Percentiles rank a stretch among this genome's conserved stretches.
phyloP scores from a whole-genome alignment of 2,888 invertebrate species.

The Leptopilina drosophilae region DNA sequence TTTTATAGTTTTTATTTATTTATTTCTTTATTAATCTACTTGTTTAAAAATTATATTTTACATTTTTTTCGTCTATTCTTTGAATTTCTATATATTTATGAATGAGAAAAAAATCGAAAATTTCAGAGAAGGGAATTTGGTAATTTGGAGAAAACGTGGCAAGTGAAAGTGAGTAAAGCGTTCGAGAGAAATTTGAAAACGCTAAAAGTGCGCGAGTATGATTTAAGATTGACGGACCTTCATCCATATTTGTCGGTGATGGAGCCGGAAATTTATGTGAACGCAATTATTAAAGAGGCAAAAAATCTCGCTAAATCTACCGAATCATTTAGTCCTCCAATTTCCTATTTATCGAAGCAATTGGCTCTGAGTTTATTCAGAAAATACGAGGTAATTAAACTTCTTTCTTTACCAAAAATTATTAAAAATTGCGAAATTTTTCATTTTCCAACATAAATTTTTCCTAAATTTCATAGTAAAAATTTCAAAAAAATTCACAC shows the following conservation, averaged over 20 bases:
- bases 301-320: slow-evolving; percentile 86
- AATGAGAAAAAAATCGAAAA: neutral
- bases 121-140: slow-evolving; percentile 81
- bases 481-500: too few relatives aligned
- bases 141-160: slow-evolving; percentile 84
- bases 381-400: slow-evolving; percentile 65
- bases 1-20: too few relatives aligned
- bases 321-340: slow-evolving; percentile 87
- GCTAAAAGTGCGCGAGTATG: slow-evolving; percentile 79
- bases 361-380: slow-evolving; percentile 79
- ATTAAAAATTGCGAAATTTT: too few relatives aligned
- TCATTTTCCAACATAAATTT: too few relatives aligned
- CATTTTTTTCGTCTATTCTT: neutral
- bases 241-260: slow-evolving; percentile 86
- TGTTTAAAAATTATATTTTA: too few relatives aligned
- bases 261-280: slow-evolving; percentile 79
- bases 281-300: slow-evolving; percentile 84
- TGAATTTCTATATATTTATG: neutral
- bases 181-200: slow-evolving; percentile 85
- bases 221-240: slow-evolving; percentile 81
- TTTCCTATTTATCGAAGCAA: slow-evolving; percentile 81
- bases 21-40: too few relatives aligned
- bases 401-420: neutral
- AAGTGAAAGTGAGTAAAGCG: slow-evolving; percentile 80
- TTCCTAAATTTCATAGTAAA: too few relatives aligned